phyloP scores from a whole-genome alignment of 53 echinoderm and acorn worm genomes.

The Apostichopus leukothele region DNA sequence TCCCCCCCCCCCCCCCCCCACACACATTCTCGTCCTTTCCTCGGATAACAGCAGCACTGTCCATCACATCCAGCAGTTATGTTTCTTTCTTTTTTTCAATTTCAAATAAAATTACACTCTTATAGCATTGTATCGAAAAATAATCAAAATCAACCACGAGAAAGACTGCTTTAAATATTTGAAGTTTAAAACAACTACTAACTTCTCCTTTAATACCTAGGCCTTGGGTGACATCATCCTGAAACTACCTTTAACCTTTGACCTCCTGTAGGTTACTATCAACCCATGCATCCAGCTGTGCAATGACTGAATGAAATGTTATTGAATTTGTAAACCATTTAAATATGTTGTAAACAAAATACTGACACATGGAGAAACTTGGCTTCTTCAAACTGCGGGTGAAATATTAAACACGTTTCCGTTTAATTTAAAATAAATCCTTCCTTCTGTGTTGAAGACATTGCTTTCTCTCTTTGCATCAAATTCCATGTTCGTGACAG shows the following conservation, averaged over 20 bases:
- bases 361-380: background rate
- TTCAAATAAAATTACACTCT: too few species aligned
- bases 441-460: background rate
- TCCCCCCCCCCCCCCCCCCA: background rate
- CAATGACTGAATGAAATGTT: constrained; percentile 2
- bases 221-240: background rate
- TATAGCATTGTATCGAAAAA: too few species aligned
- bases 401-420: background rate
- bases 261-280: background rate
- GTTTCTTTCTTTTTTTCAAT: too few species aligned
- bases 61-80: too few species aligned
- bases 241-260: background rate
- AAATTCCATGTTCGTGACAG: constrained; percentile 24
- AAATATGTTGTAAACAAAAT: constrained; percentile 33
- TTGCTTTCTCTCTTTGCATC: background rate
- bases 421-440: constrained; percentile 9
- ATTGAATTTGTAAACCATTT: constrained; percentile 29
- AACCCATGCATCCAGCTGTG: constrained; percentile 5
- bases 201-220: too few species aligned
- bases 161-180: too few species aligned
- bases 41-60: too few species aligned
- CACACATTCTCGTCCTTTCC: too few species aligned
- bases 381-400: background rate
- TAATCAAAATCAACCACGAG: too few species aligned
- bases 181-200: too few species aligned